Percentiles rank a stretch among this genome's conserved stretches.
Evolutionary conservation across 1,140 invertebrate species (phyloP).

Genomic region (Tribolium madens): DNA sequence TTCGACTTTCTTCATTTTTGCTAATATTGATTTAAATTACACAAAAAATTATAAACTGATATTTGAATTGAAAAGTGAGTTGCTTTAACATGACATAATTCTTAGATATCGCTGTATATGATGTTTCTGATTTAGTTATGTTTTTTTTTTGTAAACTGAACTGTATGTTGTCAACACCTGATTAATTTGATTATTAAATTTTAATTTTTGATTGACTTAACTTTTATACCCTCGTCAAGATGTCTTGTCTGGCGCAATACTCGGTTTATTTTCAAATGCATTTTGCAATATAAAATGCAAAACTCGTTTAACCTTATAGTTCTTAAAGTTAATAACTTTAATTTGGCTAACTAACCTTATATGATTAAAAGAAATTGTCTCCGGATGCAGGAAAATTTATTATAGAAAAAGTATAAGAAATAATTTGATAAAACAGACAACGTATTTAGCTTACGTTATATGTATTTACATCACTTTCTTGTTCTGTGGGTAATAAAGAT

Average conservation of each 20-base stretch:
- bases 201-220: background rate
- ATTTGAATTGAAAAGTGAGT: no score
- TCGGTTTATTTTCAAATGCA: conserved; percentile 13
- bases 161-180: background rate
- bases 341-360: conserved; percentile 17
- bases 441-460: background rate
- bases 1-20: background rate
- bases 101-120: no score
- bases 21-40: background rate
- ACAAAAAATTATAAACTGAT: no score
- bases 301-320: conserved; percentile 17
- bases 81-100: no score
- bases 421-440: background rate
- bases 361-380: conserved; percentile 26
- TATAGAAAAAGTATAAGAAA: background rate
- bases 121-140: no score
- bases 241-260: background rate
- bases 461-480: conserved; percentile 10
- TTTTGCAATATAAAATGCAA: conserved; percentile 13
- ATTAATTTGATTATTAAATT: background rate
- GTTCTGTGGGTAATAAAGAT: background rate
- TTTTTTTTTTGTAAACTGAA: background rate
- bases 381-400: conserved; percentile 9
- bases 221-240: background rate
- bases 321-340: conserved; percentile 6